Conservation (phyloP, 2,113 vertebrate species). For the Todiramphus chloris region DNA sequence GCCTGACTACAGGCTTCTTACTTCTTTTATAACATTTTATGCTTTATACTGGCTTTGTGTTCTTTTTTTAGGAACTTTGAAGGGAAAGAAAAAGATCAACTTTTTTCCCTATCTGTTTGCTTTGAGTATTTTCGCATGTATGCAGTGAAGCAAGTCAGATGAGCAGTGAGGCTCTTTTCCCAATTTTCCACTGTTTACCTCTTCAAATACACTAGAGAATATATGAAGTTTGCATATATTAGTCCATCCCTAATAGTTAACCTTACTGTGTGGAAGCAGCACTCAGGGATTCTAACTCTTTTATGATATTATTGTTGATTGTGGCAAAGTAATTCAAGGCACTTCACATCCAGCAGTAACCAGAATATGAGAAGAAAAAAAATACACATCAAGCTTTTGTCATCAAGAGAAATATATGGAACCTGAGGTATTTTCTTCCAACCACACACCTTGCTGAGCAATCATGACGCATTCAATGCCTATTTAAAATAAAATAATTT, state of each 20-base stretch:
- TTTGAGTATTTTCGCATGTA: neutral
- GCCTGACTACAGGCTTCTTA: neutral
- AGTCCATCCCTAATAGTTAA: neutral
- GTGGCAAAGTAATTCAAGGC: neutral
- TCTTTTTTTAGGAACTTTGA: neutral
- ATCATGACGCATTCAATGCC: neutral
- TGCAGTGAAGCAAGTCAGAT: neutral
- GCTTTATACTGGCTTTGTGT: neutral
- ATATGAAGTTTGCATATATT: neutral
- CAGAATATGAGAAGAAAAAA: neutral
- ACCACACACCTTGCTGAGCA: neutral
- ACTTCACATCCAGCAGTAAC: neutral
- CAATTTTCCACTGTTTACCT: neutral
- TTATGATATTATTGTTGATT: neutral
- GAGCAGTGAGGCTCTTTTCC: neutral
- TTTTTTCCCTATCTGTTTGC: neutral
- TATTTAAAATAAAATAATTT: neutral
- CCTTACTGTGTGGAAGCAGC: neutral
- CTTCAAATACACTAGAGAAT: neutral
- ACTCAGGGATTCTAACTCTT: neutral
- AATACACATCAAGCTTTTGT: neutral
- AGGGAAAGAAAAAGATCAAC: neutral
- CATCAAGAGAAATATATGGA: neutral
- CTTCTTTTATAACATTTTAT: neutral
- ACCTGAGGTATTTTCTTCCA: neutral